These are phyloP conservation scores for Alligator sinensis DNA, from an alignment of 2,113 vertebrate species.

Conservation along the genomic window DNA sequence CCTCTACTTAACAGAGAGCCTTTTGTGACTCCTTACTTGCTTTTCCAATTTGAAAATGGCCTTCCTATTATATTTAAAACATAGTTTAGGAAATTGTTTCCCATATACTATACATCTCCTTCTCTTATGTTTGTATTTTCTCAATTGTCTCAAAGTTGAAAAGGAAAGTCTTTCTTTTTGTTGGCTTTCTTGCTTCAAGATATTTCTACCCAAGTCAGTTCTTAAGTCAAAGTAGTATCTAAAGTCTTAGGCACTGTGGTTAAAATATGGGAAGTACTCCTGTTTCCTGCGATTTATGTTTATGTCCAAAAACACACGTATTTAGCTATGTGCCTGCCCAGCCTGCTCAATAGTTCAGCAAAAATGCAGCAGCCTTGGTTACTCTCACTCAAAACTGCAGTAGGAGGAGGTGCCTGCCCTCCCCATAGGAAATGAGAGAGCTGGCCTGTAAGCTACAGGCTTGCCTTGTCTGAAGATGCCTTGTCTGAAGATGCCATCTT, in stretches of 20 bases:
- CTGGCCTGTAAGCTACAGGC: too few relatives aligned
- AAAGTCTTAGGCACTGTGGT: background rate
- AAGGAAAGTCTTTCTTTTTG: constrained; percentile 26
- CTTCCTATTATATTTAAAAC: background rate
- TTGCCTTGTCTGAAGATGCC: too few relatives aligned
- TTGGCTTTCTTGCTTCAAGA: constrained; percentile 2
- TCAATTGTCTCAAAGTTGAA: background rate
- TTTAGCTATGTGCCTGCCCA: too few relatives aligned
- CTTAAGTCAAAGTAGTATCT: background rate
- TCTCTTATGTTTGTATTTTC: background rate
- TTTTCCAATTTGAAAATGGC: background rate
- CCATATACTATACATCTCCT: background rate
- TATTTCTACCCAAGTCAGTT: background rate
- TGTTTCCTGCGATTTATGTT: too few relatives aligned
- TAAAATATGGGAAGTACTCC: too few relatives aligned
- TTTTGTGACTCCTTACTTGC: background rate
- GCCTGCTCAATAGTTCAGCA: too few relatives aligned
- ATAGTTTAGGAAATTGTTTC: background rate
- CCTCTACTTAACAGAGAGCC: background rate
- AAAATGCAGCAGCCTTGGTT: too few relatives aligned
- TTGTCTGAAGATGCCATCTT: too few relatives aligned
- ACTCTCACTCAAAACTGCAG: too few relatives aligned
- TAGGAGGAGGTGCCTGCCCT: too few relatives aligned
- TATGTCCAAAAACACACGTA: too few relatives aligned
- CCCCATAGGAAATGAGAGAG: too few relatives aligned